A percentile compares a stretch with the other conserved stretches of the same genome.
These are phyloP conservation scores for Polypedilum vanderplanki DNA, from an alignment of 1,140 invertebrate genomes.

Conservation along the genomic window DNA sequence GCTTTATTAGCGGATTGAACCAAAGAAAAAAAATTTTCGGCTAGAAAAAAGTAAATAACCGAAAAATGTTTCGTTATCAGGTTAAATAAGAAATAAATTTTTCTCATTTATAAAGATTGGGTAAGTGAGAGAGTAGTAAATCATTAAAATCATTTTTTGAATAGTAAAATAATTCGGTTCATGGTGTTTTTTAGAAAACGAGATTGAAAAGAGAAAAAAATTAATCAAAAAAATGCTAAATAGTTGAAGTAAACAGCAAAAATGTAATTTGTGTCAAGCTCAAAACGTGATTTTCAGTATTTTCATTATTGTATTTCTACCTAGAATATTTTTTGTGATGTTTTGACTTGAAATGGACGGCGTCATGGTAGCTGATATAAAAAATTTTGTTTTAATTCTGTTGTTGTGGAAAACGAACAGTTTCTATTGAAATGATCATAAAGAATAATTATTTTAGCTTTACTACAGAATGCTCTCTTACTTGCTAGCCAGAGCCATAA, in stretches of 20 bases:
- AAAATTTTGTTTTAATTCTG: not conserved
- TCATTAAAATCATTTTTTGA: not conserved
- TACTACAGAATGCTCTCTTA: too few species aligned
- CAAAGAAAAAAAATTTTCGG: not conserved
- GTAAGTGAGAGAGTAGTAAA: not conserved
- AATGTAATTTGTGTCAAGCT: not conserved
- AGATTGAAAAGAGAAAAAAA: not conserved
- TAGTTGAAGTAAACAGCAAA: not conserved
- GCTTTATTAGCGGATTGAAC: too few species aligned
- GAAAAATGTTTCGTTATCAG: conserved; percentile 1
- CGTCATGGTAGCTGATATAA: conserved; percentile 3
- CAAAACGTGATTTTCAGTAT: not conserved
- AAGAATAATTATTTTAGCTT: too few species aligned
- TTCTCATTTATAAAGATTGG: not conserved
- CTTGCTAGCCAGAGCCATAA: too few species aligned
- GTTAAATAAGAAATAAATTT: not conserved
- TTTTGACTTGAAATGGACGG: not conserved
- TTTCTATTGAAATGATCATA: too few species aligned
- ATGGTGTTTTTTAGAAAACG: not conserved
- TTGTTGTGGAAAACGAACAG: not conserved
- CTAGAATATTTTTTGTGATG: not conserved
- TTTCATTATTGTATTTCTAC: not conserved
- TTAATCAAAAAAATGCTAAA: not conserved
- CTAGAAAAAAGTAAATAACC: not conserved
- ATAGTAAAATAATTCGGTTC: not conserved